Evolutionary conservation across 2,797 vertebrate species (phyloP), one percentile per base, ranked within the genome.

Genomic region (Atherinosoma microstoma): DNA sequence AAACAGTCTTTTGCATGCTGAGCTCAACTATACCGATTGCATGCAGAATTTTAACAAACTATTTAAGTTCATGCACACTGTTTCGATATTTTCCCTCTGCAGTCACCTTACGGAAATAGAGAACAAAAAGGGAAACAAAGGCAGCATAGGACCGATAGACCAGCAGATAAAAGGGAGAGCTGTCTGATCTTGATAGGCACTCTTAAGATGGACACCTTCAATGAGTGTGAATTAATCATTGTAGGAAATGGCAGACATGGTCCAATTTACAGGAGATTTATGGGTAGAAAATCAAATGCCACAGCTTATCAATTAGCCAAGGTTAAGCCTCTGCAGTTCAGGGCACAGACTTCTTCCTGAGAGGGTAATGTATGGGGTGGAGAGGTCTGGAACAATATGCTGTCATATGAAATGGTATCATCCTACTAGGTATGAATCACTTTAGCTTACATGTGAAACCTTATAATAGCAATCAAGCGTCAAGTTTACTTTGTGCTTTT

Each of bases 241-340:
- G 20, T 1, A 51, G 75, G 74, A 86, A 88, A 88, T 73, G 76
- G 79, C 66, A 84, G 64, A 86, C 53, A 40, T 59, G 58, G 68
- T 82, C 59, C 73, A 84, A 85, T 89, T 84, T 84, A 70, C 75
- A 42, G 49, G 73, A 88, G 81, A 91, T 87, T 82, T 82, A 88
- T 84, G 73, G 78, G 79, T 70, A 66, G 74, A 70, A 83, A 87
- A 90, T 91, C 87, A 87, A 92, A 92, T 80, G 78, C 61, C 73
- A 78, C 61, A 65, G 78, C 68, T 62, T 82, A 87, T 84, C 81
- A 88, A 90, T 92, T 88, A 86, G 84, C 67, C 72, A 76, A 70
- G 77, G 84, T 86, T 86, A 86, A 73, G 84, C 82, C 78, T 83
- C 73, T 9, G 16, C 61, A 67, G 83, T 75, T 36, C 77, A 78